phyloP scores from a whole-genome alignment of 2,888 invertebrate species.

The Andrena trimmerana region DNA sequence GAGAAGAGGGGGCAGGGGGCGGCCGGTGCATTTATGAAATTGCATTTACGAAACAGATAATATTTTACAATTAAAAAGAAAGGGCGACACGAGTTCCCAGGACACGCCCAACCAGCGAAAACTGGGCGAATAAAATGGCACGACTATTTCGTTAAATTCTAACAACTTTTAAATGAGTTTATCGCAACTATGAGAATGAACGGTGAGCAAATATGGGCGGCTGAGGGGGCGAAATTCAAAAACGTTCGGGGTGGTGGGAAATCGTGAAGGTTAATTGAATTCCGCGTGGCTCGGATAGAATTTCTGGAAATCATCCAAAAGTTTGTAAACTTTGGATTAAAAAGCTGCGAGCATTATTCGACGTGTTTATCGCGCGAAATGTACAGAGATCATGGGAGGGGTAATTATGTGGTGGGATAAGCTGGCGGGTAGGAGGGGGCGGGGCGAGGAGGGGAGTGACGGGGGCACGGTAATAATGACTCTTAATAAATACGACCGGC shows the following conservation, averaged over 20 bases:
- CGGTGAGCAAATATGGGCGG: background rate
- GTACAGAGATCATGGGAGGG: background rate
- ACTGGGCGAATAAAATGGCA: constrained; percentile 9
- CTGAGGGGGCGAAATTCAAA: background rate
- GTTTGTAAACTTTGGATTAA: background rate
- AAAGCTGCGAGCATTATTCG: background rate
- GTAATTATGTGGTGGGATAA: too few relatives aligned
- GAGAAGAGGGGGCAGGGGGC: background rate
- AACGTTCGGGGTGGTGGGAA: background rate
- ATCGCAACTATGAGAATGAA: background rate
- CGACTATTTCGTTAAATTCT: constrained; percentile 23
- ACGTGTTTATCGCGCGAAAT: constrained; percentile 19
- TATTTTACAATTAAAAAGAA: constrained; percentile 52
- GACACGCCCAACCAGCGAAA: constrained; percentile 24
- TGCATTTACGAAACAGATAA: constrained; percentile 55
- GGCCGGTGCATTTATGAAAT: constrained; percentile 55
- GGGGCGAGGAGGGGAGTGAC: background rate
- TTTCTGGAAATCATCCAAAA: background rate
- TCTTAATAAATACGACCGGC: constrained; percentile 40
- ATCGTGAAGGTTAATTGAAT: constrained; percentile 8
- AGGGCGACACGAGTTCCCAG: constrained; percentile 31
- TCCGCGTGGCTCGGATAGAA: background rate
- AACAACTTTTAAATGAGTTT: constrained; percentile 29
- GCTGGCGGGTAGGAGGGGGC: background rate
- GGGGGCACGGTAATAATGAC: constrained; percentile 27